Base-by-base conservation (phyloP, 2,888 invertebrate genomes). In the Rhyacophila evoluta region DNA sequence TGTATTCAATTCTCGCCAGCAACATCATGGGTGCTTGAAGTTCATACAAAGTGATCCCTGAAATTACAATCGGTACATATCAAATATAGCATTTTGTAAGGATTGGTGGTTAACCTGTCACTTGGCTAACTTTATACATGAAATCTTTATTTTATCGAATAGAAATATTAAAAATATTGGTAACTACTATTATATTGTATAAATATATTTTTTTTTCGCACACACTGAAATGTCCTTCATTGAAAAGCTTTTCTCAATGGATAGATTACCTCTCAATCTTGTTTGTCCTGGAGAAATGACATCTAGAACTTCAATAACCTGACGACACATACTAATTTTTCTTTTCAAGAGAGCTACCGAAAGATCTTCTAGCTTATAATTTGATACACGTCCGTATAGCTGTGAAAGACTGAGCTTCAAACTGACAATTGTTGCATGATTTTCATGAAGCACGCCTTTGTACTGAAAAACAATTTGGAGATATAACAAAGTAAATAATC, bases 41-140 rank as follows among this genome's bases (percentile, higher is more conserved):
- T 85, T 97, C 96, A 85, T 95, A 96, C 27, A 95, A 85, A 84
- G 94, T 92, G 88, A 95, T 92, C 10, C 94, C 95, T 92, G 85
- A 0, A 84, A 83, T n/a, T n/a, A n/a, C n/a, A n/a, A n/a, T n/a
- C n/a, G n/a, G n/a, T n/a, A n/a, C n/a, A n/a, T n/a, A n/a, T n/a
- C n/a, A n/a, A n/a, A n/a, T n/a, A n/a, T n/a, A n/a, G n/a, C n/a
- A n/a, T n/a, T n/a, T n/a, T n/a, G n/a, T n/a, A n/a, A n/a, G n/a
- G n/a, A n/a, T n/a, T n/a, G n/a, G n/a, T n/a, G n/a, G n/a, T n/a
- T n/a, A n/a, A n/a, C n/a, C n/a, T n/a, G n/a, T n/a, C n/a, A n/a
- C n/a, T n/a, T n/a, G n/a, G n/a, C n/a, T n/a, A n/a, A n/a, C n/a
- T n/a, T n/a, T n/a, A n/a, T n/a, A n/a, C n/a, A n/a, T n/a, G n/a